Percentiles rank a stretch among this genome's conserved stretches.
These are phyloP conservation scores for Sus scrofa DNA, from an alignment of 2,113 vertebrate genomes.

Conservation along the genomic window T2T-Sscrofa CM000822.6:16355001-16355500, in stretches of 20 bases:
- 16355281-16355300: slow-evolving; percentile 1
- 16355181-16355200: not conserved
- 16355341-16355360: not conserved
- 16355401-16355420: not conserved
- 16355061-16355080: not conserved
- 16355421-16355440: not conserved
- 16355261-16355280: not conserved
- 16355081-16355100: not conserved
- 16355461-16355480: not conserved
- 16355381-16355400: not conserved
- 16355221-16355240: not conserved
- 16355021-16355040: not conserved
- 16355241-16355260: not conserved
- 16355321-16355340: not conserved
- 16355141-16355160: not conserved
- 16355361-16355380: not conserved
- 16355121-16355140: not conserved
- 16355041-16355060: not conserved
- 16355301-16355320: not conserved
- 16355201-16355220: not conserved
- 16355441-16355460: not conserved
- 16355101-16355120: not conserved
- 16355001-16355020: not conserved
- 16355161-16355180: not conserved
- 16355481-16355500: not conserved